A percentile compares a stretch with the other conserved stretches of the same genome.
Evolutionary conservation across 2,888 invertebrate genomes (phyloP).

Genomic region (Carcina quercana): DNA sequence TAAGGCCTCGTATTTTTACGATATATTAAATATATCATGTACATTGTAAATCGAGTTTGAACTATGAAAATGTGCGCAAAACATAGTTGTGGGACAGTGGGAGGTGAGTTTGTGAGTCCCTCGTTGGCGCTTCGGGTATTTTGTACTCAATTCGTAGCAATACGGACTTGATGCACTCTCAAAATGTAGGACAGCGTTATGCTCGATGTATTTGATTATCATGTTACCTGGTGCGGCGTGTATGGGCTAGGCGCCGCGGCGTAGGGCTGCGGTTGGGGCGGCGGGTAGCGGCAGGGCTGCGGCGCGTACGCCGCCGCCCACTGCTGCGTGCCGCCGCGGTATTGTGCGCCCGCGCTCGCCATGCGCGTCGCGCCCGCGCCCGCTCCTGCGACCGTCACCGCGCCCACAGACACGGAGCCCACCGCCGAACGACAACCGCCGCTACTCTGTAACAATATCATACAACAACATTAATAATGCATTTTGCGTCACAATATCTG

Average conservation of each 20-base stretch:
- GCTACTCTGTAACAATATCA: slow-evolving; percentile 44
- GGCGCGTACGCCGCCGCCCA: slow-evolving; percentile 67
- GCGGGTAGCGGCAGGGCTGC: slow-evolving; percentile 70
- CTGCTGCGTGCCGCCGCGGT: slow-evolving; percentile 69
- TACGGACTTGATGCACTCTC: too few relatives aligned
- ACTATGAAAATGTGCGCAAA: too few relatives aligned
- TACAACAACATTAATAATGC: slow-evolving; percentile 10
- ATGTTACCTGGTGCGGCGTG: slow-evolving; percentile 63
- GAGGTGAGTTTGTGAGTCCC: too few relatives aligned
- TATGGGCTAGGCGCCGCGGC: slow-evolving; percentile 60
- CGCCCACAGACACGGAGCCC: slow-evolving; percentile 59
- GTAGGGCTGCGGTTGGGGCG: slow-evolving; percentile 65
- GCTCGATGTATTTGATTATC: too few relatives aligned
- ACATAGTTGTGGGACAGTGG: too few relatives aligned
- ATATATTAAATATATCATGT: too few relatives aligned
- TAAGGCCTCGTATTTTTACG: too few relatives aligned
- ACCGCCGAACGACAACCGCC: slow-evolving; percentile 60
- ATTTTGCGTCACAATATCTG: too few relatives aligned
- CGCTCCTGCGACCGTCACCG: slow-evolving; percentile 69
- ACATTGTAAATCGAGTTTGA: too few relatives aligned
- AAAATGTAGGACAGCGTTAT: too few relatives aligned
- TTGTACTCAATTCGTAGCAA: too few relatives aligned
- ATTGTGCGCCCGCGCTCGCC: slow-evolving; percentile 71
- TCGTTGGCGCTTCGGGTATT: too few relatives aligned
- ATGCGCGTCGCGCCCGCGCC: slow-evolving; percentile 72